Base-by-base conservation (phyloP, 2,888 invertebrate species). In the Volucella zonaria region DNA sequence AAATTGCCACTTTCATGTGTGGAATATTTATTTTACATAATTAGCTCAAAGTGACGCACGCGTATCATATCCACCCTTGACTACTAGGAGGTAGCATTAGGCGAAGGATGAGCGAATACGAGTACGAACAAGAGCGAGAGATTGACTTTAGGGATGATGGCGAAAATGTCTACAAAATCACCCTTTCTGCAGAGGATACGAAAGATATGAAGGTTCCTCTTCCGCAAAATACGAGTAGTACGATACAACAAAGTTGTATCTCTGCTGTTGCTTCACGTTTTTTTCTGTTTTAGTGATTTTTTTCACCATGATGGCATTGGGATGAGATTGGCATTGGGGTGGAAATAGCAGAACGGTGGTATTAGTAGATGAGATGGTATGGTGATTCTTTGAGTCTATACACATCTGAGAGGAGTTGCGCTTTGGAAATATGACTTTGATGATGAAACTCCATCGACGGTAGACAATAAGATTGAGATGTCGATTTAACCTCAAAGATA, bases 1-100 rank as follows among this genome's bases (percentile, higher is more conserved):
- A 54, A 58, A 38, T 51, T 14, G 31, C 67, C 45, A 78, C 66
- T 58, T 77, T 71, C 74, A 61, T 86, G 85, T 76, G 79, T 86
- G 78, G 71, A 82, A 78, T 70, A 83, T 86, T 78, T 86, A 81
- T 86, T 87, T 86, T 87, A 82, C 87, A 86, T 87, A 87, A 87
- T 87, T 83, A 87, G 86, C 86, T 86, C 75, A 81, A 83, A 80
- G 82, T 66, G 79, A 81, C 87, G 87, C 87, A 86, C 74, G 86
- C 86, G 86, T 82, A 56, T 76, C 18, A 70, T 47, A 42, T 62
- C 51, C 71, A 75, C 71, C 78, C 77, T 74, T 80, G 75, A 80
- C 79, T 75, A 80, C 79, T 75, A 79, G 74, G 18, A 38, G 3
- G 40, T 15, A 52, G 38, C 49, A 15, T 14, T 54, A 43, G 58